Conservation (phyloP, 1,140 invertebrate species). For the Bombus polaris region DNA sequence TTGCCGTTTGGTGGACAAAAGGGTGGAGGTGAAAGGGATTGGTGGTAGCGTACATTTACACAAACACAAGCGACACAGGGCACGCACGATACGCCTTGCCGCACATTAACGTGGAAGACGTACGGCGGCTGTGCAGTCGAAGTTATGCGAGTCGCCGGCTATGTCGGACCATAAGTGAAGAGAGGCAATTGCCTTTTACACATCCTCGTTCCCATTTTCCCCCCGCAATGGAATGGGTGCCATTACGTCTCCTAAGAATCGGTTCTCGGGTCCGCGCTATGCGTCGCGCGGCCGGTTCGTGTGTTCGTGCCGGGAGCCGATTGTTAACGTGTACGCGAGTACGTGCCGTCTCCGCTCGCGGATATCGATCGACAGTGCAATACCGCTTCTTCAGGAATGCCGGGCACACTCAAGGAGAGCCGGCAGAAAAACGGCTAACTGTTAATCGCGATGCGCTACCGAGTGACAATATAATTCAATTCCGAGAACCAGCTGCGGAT, state of each 20-base stretch:
- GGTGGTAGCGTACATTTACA: not conserved
- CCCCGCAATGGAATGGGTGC: conserved; percentile 57
- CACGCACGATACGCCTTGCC: not conserved
- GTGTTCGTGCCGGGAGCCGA: conserved; percentile 14
- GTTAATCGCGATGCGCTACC: conserved; percentile 52
- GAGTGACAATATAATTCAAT: conserved; percentile 55
- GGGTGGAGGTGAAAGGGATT: not conserved
- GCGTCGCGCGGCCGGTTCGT: not conserved
- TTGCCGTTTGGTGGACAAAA: conserved; percentile 13
- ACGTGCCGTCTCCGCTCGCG: conserved; percentile 4
- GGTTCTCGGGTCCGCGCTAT: conserved; percentile 29
- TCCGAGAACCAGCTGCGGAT: conserved; percentile 18
- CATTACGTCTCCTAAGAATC: conserved; percentile 77
- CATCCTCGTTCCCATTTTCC: conserved; percentile 78
- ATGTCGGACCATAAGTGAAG: conserved; percentile 77
- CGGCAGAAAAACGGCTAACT: conserved; percentile 49
- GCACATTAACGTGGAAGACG: conserved; percentile 63
- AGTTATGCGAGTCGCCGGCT: conserved; percentile 71
- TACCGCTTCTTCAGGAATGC: conserved; percentile 55
- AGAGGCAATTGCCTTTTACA: conserved; percentile 80
- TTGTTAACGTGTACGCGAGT: conserved; percentile 26
- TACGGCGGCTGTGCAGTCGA: conserved; percentile 58
- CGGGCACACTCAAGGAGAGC: conserved; percentile 17
- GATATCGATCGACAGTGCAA: conserved; percentile 55
- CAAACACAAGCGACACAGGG: not conserved